phyloP scores from a whole-genome alignment of 2,888 invertebrate species.

The Heliconius erato region DNA sequence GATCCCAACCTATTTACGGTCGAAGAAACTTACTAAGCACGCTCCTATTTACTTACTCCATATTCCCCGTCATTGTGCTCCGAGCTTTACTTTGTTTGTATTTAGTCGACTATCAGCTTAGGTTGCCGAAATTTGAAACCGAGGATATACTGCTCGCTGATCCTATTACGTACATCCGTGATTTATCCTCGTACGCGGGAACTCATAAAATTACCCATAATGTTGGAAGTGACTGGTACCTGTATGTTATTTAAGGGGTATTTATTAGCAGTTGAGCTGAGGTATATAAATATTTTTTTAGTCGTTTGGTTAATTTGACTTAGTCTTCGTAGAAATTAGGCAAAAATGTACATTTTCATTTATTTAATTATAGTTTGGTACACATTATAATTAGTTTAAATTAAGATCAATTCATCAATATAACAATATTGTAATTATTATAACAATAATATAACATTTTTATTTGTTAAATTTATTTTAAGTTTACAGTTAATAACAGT shows the following conservation, averaged over 20 bases:
- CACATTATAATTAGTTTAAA: too few relatives aligned
- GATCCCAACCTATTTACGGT: conserved; percentile 56
- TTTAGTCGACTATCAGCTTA: conserved; percentile 39
- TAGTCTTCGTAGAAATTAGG: too few relatives aligned
- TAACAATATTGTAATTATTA: too few relatives aligned
- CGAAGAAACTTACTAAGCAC: conserved; percentile 58
- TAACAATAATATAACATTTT: too few relatives aligned
- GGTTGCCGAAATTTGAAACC: conserved; percentile 35
- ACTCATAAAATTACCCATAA: conserved; percentile 38
- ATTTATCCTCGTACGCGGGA: conserved; percentile 40
- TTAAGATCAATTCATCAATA: too few relatives aligned
- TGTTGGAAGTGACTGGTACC: conserved; percentile 8
- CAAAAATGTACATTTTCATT: too few relatives aligned
- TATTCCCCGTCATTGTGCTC: conserved; percentile 40
- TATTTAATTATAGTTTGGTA: too few relatives aligned
- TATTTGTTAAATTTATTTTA: too few relatives aligned
- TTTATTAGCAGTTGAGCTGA: too few relatives aligned
- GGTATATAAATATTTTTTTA: background rate
- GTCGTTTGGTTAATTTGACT: too few relatives aligned
- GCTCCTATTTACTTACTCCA: conserved; percentile 52
- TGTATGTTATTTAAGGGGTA: conserved; percentile 19
- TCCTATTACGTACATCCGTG: conserved; percentile 40
- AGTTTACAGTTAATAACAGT: too few relatives aligned
- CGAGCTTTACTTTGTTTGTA: conserved; percentile 44
- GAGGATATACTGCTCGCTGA: conserved; percentile 35